These are phyloP conservation scores for Chromis chromis DNA, from an alignment of 2,797 vertebrate species.

Conservation along the genomic window DNA sequence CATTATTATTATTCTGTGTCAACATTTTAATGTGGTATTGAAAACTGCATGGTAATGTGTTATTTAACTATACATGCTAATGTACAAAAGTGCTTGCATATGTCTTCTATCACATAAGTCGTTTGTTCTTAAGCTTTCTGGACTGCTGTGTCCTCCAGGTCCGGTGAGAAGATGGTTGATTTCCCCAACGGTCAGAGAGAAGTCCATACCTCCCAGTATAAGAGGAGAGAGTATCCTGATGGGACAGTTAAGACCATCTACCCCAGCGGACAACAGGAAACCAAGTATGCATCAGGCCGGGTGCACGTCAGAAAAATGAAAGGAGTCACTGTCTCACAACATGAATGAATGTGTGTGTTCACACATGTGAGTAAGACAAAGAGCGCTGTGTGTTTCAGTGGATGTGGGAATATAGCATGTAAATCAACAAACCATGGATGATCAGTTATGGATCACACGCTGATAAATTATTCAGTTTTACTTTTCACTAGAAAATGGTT, in stretches of 20 bases:
- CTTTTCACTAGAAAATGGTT: too few species aligned
- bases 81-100: too few species aligned
- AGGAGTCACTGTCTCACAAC: conserved; percentile 29
- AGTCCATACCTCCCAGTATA: conserved; percentile 79
- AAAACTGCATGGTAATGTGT: too few species aligned
- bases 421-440: too few species aligned
- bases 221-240: conserved; percentile 80
- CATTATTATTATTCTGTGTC: too few species aligned
- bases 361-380: too few species aligned
- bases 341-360: neutral
- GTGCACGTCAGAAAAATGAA: conserved; percentile 68
- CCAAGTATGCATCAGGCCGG: conserved; percentile 69
- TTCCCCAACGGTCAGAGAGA: conserved; percentile 84
- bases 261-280: conserved; percentile 73
- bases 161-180: conserved; percentile 78
- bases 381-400: too few species aligned
- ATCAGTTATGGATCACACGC: too few species aligned
- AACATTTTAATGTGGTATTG: too few species aligned
- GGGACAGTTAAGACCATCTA: conserved; percentile 84
- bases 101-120: too few species aligned
- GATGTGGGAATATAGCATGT: too few species aligned
- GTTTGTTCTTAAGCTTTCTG: neutral
- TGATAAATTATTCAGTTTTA: too few species aligned
- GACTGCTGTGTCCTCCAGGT: conserved; percentile 66
- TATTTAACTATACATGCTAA: neutral